Conservation (phyloP, 2,113 vertebrate species). For the Telmatochromis sp. region DNA sequence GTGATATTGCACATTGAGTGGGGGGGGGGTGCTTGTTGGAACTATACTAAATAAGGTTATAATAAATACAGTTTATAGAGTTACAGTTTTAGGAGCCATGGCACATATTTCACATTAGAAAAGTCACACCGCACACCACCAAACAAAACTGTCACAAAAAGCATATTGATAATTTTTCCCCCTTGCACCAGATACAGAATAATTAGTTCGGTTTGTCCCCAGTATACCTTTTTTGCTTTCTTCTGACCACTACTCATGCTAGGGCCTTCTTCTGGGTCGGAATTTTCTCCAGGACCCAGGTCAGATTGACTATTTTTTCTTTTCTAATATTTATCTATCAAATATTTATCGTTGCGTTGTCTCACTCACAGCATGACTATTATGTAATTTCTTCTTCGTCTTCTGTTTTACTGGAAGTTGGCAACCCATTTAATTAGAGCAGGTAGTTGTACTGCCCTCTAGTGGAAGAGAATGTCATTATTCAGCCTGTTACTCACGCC, state of each 20-base stretch:
- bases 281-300: too few species aligned
- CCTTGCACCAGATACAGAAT: not conserved
- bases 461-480: not conserved
- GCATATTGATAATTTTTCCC: fast-evolving
- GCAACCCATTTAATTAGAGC: too few species aligned
- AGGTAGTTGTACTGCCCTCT: not conserved
- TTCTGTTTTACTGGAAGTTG: not conserved
- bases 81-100: not conserved
- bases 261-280: too few species aligned
- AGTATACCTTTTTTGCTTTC: not conserved
- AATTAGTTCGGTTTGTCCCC: not conserved
- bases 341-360: not conserved
- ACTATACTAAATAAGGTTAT: not conserved
- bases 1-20: not conserved
- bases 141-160: not conserved
- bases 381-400: not conserved
- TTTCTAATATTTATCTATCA: not conserved
- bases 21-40: not conserved
- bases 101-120: not conserved
- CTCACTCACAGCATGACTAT: not conserved
- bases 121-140: fast-evolving
- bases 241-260: not conserved
- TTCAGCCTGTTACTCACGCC: not conserved
- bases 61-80: not conserved
- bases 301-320: too few species aligned